Conservation (phyloP, 2,888 invertebrate genomes). For the Icerya purchasi region DNA sequence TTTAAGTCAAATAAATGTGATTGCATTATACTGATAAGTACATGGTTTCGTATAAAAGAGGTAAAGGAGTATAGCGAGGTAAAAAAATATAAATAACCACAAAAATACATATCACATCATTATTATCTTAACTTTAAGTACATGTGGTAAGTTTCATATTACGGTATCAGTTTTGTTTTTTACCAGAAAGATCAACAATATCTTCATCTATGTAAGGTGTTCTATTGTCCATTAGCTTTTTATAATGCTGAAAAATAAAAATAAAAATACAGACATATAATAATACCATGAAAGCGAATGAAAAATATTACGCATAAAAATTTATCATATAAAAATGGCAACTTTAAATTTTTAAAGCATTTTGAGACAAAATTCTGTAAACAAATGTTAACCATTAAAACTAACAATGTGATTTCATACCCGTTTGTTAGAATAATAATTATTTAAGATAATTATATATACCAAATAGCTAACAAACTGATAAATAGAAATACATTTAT, state of each 20-base stretch:
- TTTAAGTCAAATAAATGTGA: background rate
- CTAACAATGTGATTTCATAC: too few relatives aligned
- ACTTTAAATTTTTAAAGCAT: background rate
- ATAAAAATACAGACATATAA: background rate
- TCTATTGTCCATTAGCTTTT: slow-evolving; percentile 2
- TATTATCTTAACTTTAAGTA: too few relatives aligned
- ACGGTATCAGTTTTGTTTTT: background rate
- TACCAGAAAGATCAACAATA: slow-evolving; percentile 2
- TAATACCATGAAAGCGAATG: too few relatives aligned
- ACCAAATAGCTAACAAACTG: too few relatives aligned
- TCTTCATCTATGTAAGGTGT: slow-evolving; percentile 11
- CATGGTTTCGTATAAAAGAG: too few relatives aligned
- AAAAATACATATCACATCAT: too few relatives aligned
- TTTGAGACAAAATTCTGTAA: background rate
- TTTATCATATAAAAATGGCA: background rate
- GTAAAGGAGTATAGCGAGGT: background rate
- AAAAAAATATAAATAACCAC: background rate
- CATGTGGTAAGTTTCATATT: background rate
- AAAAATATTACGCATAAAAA: too few relatives aligned
- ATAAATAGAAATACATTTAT: too few relatives aligned
- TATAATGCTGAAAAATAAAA: slow-evolving; percentile 3
- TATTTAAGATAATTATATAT: too few relatives aligned
- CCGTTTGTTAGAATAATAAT: too few relatives aligned
- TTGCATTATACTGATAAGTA: background rate
- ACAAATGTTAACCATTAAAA: background rate